Base-by-base conservation (phyloP, 2,113 vertebrate genomes). In the Oncorhynchus gorbuscha region DNA sequence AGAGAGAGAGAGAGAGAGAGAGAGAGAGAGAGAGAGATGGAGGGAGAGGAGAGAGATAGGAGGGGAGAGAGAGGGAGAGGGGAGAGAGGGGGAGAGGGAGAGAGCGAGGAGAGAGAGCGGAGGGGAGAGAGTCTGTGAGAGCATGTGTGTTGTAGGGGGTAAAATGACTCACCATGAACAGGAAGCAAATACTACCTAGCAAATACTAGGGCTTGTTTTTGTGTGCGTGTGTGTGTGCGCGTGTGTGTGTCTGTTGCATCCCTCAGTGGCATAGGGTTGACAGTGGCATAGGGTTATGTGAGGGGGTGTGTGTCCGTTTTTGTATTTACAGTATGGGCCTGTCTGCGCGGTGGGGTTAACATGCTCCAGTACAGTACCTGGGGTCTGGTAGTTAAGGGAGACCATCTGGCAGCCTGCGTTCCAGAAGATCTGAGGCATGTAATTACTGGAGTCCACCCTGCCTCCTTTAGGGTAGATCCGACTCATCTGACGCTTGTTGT, bases 351-450 rank as follows among this genome's bases (percentile, higher is more conserved):
- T 30, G 5, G 4, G 55, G 13, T 66, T 79, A 80, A 81, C 70
- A 73, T 86, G 81, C 82, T 90, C 83, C 30, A 79, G 79, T 97
- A 99, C 98, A 81, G 78, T 97, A 99, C 98, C 98, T 98, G 98
- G 96, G 92, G 97, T 99, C 93, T 99, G 98, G 94, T 96, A 99
- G 97, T 99, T 99, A 92, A 99, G 96, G 0, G 98, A 99, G 91
- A 99, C 98, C 98, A 99, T 99, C 97, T 99, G 98, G 96, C 98
- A 99, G 86, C 98, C 98, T 83, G 98, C 98, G 88, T 99, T 99
- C 98, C 98, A 99, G 97, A 99, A 99, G 96, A 99, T 99, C 91
- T 99, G 98, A 94, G 98, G 98, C 97, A 99, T 99, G 94, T 99
- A 99, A 96, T 99, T 99, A 95, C 96, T 98, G 95, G 98, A 99